phyloP scores from a whole-genome alignment of 2,113 vertebrate species.

The Neotragus pygmaeus region DNA sequence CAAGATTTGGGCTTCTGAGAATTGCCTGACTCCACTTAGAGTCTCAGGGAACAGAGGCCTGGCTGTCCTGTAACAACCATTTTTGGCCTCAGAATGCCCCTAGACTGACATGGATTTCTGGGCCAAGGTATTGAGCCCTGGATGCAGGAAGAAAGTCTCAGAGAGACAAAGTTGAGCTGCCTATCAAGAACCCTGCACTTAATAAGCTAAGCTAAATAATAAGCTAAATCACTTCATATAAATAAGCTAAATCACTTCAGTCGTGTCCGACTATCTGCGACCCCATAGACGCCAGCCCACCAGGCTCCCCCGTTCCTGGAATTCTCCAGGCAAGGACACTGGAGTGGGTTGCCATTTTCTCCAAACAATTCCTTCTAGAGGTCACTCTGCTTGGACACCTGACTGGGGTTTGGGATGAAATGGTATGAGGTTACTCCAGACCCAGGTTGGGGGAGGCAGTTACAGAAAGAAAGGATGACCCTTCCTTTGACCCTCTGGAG shows the following conservation, averaged over 20 bases:
- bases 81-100: not conserved
- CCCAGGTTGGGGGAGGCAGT: not conserved
- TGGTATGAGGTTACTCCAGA: not conserved
- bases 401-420: not conserved
- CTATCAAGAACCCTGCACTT: not conserved
- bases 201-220: too few relatives aligned
- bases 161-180: not conserved
- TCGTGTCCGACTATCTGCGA: too few relatives aligned
- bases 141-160: not conserved
- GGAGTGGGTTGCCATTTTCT: too few relatives aligned
- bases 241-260: too few relatives aligned
- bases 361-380: not conserved
- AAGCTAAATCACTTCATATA: too few relatives aligned
- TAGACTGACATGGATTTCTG: not conserved
- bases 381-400: not conserved
- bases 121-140: not conserved
- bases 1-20: not conserved
- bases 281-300: too few relatives aligned
- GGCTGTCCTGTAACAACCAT: not conserved
- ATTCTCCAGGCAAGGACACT: too few relatives aligned
- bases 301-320: too few relatives aligned
- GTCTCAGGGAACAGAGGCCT: not conserved
- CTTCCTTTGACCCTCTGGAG: not conserved
- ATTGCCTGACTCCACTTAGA: not conserved
- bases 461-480: not conserved